phyloP scores from a whole-genome alignment of 2,113 vertebrate species.

The Motacilla alba region DNA sequence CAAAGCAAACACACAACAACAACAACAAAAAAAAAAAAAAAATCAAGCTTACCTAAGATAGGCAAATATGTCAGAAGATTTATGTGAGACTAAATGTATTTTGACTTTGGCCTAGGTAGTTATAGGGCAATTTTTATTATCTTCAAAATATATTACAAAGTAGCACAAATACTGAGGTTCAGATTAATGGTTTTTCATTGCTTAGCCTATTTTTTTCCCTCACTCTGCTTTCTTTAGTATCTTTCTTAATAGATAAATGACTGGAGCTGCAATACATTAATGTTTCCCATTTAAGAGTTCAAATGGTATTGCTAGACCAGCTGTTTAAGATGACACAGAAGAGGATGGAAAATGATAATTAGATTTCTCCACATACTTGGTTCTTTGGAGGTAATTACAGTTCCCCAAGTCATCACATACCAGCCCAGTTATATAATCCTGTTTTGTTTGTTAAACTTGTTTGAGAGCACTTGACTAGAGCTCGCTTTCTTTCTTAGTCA shows the following conservation, averaged over 20 bases:
- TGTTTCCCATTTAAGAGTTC: background rate
- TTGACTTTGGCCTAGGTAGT: background rate
- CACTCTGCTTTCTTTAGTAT: background rate
- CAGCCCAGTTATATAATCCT: conserved; percentile 36
- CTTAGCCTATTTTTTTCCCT: background rate
- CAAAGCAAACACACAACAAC: background rate
- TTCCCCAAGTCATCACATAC: conserved; percentile 19
- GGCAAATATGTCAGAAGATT: background rate
- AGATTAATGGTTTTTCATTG: background rate
- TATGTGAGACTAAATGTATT: background rate
- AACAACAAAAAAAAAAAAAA: background rate
- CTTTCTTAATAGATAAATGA: background rate
- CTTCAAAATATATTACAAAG: background rate
- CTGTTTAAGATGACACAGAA: background rate
- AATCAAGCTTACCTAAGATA: background rate
- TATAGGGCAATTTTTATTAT: background rate
- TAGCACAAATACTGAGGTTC: background rate
- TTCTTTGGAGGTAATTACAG: conserved; percentile 7
- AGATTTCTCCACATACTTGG: conserved; percentile 25
- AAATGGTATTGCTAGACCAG: background rate
- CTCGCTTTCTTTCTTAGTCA: conserved; percentile 1
- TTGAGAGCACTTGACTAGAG: conserved; percentile 22
- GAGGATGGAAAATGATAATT: conserved; percentile 33
- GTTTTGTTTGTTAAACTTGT: conserved; percentile 63
- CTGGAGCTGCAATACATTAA: background rate